Conservation (phyloP, 2,797 vertebrate species). For the Tachyglossus aculeatus region DNA sequence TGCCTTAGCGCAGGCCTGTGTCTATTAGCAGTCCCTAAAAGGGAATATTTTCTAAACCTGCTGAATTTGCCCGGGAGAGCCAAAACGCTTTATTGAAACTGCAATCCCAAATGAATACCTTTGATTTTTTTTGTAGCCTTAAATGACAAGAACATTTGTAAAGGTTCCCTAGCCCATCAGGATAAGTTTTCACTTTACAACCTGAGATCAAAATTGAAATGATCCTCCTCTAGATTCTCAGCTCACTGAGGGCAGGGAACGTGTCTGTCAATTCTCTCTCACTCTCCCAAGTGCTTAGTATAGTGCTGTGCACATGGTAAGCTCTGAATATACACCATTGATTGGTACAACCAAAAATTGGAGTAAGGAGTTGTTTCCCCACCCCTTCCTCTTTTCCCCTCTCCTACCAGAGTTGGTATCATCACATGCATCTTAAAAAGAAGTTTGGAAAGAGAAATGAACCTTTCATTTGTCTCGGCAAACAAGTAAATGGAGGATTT, state of each 20-base stretch:
- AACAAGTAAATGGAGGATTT: not conserved
- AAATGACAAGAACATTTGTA: slow-evolving; percentile 25
- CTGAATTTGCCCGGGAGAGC: slow-evolving; percentile 44
- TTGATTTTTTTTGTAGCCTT: slow-evolving; percentile 28
- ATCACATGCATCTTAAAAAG: not conserved
- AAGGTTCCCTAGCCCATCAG: slow-evolving; percentile 9
- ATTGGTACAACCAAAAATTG: too few relatives aligned
- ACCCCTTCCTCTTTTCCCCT: too few relatives aligned
- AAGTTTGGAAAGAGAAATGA: slow-evolving; percentile 15
- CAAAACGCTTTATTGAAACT: slow-evolving; percentile 47
- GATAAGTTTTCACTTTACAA: slow-evolving; percentile 7
- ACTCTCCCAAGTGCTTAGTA: too few relatives aligned
- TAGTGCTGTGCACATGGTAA: too few relatives aligned
- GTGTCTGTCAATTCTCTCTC: too few relatives aligned
- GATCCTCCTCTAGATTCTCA: too few relatives aligned
- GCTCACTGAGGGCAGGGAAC: too few relatives aligned
- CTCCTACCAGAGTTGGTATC: not conserved
- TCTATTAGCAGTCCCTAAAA: slow-evolving; percentile 71
- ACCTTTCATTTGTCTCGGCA: slow-evolving; percentile 22
- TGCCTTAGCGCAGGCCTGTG: slow-evolving; percentile 32
- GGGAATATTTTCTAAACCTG: slow-evolving; percentile 6
- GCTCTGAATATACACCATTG: too few relatives aligned
- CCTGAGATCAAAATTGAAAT: slow-evolving; percentile 15
- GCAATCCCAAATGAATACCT: slow-evolving; percentile 28
- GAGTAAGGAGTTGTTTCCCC: too few relatives aligned